phyloP scores from a whole-genome alignment of 2,113 vertebrate species.

The cattle (Bos taurus) region DNA sequence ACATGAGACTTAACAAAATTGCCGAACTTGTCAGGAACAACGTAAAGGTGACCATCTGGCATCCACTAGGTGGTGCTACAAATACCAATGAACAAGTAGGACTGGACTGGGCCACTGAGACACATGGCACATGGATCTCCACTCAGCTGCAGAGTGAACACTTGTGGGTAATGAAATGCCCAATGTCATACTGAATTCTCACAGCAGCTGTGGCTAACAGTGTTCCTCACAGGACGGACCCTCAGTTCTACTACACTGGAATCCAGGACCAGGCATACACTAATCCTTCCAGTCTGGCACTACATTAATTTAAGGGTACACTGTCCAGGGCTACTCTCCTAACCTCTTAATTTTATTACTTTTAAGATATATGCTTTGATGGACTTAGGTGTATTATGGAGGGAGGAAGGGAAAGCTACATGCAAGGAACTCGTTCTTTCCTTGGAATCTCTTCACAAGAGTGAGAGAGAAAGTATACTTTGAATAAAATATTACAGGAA shows the following conservation, averaged over 20 bases:
- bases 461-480: background rate
- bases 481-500: constrained; percentile 18
- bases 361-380: background rate
- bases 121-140: background rate
- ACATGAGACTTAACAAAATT: background rate
- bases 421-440: background rate
- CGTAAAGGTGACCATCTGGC: background rate
- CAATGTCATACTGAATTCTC: background rate
- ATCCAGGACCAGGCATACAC: background rate
- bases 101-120: background rate
- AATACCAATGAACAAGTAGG: background rate
- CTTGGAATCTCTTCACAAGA: background rate
- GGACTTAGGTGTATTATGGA: background rate
- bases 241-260: background rate
- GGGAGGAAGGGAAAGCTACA: background rate
- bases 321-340: background rate
- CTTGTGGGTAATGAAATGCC: background rate
- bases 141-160: background rate
- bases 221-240: background rate
- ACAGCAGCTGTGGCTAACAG: background rate
- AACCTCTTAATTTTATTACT: background rate
- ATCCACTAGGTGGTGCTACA: constrained; percentile 69
- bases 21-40: background rate
- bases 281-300: background rate
- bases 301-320: background rate